Conservation (phyloP, 2,797 vertebrate genomes). For the Artibeus jamaicensis region DNA sequence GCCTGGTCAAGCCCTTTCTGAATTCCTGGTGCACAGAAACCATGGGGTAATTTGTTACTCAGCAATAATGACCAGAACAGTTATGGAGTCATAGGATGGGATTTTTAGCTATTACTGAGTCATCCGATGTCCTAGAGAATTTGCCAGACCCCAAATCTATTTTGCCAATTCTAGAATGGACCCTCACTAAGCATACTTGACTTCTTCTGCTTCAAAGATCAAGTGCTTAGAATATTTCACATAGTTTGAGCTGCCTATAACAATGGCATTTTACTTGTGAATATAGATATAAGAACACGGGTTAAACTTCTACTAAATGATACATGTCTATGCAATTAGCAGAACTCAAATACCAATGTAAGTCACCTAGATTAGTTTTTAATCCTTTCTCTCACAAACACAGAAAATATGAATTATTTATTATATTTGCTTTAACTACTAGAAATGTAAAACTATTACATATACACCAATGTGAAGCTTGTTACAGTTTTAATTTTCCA, state of each 20-base stretch:
- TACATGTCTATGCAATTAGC: constrained; percentile 50
- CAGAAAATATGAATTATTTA: constrained; percentile 71
- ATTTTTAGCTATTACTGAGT: constrained; percentile 82
- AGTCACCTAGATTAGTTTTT: constrained; percentile 66
- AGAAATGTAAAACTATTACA: constrained; percentile 68
- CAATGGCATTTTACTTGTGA: constrained; percentile 80
- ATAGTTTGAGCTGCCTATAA: constrained; percentile 83
- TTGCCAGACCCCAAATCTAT: constrained; percentile 83
- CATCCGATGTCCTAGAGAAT: constrained; percentile 82
- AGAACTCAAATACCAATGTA: constrained; percentile 57
- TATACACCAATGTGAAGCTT: constrained; percentile 54
- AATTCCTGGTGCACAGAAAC: neutral
- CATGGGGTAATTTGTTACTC: neutral
- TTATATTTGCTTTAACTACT: constrained; percentile 71
- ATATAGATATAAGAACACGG: constrained; percentile 45
- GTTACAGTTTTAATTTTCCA: constrained; percentile 74
- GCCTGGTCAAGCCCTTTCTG: constrained; percentile 1
- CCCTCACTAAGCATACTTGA: constrained; percentile 84
- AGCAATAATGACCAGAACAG: constrained; percentile 77
- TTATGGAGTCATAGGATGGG: constrained; percentile 84
- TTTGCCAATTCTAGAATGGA: constrained; percentile 84
- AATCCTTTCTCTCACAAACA: constrained; percentile 63
- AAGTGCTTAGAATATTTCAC: constrained; percentile 85
- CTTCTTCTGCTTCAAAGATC: constrained; percentile 83
- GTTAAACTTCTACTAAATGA: constrained; percentile 39